Conservation (phyloP, 2,797 vertebrate species). For the Mormyrops boulengeri region DNA sequence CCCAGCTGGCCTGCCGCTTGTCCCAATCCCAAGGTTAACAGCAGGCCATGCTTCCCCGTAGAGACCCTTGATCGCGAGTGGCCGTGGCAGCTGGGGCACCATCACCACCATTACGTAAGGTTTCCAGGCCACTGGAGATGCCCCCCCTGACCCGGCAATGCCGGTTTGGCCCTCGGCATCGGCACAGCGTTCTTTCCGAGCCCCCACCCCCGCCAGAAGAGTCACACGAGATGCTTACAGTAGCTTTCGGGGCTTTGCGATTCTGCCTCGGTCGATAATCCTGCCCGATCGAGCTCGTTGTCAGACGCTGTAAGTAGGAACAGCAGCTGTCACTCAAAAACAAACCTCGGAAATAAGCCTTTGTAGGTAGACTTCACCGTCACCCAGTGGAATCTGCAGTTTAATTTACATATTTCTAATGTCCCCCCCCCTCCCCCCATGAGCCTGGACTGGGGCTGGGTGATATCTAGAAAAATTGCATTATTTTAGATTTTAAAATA, state of each 20-base stretch:
- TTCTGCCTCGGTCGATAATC: background rate
- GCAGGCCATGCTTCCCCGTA: background rate
- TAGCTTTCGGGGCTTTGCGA: background rate
- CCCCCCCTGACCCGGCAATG: background rate
- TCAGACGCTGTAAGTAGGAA: background rate
- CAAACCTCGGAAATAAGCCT: background rate
- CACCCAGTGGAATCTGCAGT: background rate
- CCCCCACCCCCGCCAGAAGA: background rate
- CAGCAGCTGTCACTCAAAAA: background rate
- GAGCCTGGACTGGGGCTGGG: background rate
- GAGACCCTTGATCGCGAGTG: background rate
- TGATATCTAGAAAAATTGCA: background rate
- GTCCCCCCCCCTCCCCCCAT: background rate
- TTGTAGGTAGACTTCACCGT: background rate
- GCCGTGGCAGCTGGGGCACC: background rate
- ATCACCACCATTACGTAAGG: background rate
- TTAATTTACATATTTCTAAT: background rate
- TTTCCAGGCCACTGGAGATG: background rate
- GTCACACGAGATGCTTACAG: background rate
- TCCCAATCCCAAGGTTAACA: background rate
- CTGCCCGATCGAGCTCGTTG: background rate
- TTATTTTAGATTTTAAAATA: background rate
- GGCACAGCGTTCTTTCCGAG: background rate
- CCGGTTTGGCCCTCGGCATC: background rate
- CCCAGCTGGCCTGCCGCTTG: background rate